A percentile compares a stretch with the other conserved stretches of the same genome.
phyloP scores from a whole-genome alignment of 92 coral and sea anemone genomes.

The Parazoanthus atlanticus region DNA sequence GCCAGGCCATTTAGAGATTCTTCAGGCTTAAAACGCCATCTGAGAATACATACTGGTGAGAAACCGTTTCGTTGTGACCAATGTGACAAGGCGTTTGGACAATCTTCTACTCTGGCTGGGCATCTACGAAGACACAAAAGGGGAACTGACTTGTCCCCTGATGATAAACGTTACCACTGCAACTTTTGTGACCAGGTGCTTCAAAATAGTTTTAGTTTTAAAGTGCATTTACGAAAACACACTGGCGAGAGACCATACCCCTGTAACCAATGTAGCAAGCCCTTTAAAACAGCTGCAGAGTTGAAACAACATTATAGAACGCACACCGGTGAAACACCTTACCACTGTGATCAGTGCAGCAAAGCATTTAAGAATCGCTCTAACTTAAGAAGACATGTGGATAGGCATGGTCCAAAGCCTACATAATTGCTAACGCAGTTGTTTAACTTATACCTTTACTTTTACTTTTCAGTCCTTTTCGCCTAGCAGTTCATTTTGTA shows the following conservation, averaged over 20 bases:
- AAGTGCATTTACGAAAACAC: neutral
- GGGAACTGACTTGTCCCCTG: neutral
- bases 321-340: neutral
- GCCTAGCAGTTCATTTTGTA: no score
- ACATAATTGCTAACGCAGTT: neutral
- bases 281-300: neutral
- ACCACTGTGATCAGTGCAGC: neutral
- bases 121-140: neutral
- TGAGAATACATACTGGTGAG: constrained; percentile 7
- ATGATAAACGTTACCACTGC: neutral
- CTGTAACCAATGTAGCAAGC: neutral
- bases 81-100: constrained; percentile 3
- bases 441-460: no score
- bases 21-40: constrained; percentile 9
- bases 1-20: constrained; percentile 6
- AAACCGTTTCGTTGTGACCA: constrained; percentile 18
- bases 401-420: neutral
- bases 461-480: no score
- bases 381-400: neutral
- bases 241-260: neutral
- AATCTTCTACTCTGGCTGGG: neutral
- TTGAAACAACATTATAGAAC: neutral
- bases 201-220: neutral
- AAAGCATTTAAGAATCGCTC: neutral
- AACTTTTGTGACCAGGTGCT: neutral